Conservation (phyloP, 2,888 invertebrate genomes). For the Itoplectis maculator region DNA sequence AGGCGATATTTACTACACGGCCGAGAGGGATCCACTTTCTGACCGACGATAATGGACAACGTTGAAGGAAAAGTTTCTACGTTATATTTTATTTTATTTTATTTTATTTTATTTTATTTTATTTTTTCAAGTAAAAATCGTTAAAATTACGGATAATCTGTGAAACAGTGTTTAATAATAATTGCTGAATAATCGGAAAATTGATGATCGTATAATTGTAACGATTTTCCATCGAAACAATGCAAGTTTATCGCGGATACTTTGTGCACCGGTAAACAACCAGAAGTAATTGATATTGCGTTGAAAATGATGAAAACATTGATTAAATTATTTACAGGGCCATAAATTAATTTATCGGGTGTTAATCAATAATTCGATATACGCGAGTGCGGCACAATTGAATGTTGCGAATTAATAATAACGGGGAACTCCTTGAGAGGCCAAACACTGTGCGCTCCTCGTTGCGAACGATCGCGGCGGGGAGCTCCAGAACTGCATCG, state of each 20-base stretch:
- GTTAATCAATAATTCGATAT: background rate
- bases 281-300: background rate
- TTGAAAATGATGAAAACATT: background rate
- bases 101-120: too few species aligned
- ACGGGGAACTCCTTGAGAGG: background rate
- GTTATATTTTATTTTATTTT: too few species aligned
- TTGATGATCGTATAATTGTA: background rate
- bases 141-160: too few species aligned
- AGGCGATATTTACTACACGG: background rate
- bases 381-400: background rate
- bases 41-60: too few species aligned
- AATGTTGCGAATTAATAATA: background rate
- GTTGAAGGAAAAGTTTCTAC: too few species aligned
- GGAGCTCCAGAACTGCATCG: background rate
- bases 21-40: too few species aligned
- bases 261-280: background rate
- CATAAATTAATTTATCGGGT: background rate
- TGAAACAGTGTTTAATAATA: too few species aligned
- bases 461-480: background rate
- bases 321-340: background rate
- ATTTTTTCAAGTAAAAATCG: too few species aligned
- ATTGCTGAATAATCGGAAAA: too few species aligned
- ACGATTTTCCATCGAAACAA: too few species aligned
- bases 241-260: background rate
- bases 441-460: background rate